These are phyloP conservation scores for Zaprionus ghesquierei DNA, from an alignment of 1,140 invertebrate genomes.

Conservation along the genomic window DNA sequence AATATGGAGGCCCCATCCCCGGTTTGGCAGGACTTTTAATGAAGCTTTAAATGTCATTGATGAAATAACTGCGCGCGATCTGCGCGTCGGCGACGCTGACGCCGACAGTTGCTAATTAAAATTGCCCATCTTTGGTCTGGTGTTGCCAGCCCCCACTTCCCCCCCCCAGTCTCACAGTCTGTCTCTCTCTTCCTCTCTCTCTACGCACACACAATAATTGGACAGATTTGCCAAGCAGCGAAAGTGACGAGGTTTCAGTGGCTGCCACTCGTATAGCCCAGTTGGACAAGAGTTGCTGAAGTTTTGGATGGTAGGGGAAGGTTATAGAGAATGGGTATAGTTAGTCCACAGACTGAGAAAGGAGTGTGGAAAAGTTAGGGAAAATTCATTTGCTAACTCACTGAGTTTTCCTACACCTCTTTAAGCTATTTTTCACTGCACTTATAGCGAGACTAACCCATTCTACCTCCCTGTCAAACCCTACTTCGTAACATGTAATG, in stretches of 20 bases:
- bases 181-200: background rate
- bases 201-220: conserved; percentile 53
- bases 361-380: background rate
- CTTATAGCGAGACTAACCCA: background rate
- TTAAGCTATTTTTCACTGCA: too few species aligned
- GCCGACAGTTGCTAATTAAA: conserved; percentile 69
- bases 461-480: background rate
- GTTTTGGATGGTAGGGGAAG: background rate
- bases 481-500: too few species aligned
- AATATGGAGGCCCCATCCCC: conserved; percentile 67
- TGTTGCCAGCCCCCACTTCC: background rate
- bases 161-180: background rate
- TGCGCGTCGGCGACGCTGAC: conserved; percentile 17
- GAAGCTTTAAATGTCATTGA: conserved; percentile 81
- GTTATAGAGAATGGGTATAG: background rate
- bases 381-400: background rate
- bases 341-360: background rate
- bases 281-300: background rate
- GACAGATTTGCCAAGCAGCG: conserved; percentile 58
- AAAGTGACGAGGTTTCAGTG: conserved; percentile 56
- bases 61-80: conserved; percentile 66
- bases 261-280: background rate
- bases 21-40: conserved; percentile 78
- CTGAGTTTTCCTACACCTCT: too few species aligned
- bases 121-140: conserved; percentile 59